phyloP scores from a whole-genome alignment of 2,888 invertebrate genomes.

The Megastigmus dorsalis region DNA sequence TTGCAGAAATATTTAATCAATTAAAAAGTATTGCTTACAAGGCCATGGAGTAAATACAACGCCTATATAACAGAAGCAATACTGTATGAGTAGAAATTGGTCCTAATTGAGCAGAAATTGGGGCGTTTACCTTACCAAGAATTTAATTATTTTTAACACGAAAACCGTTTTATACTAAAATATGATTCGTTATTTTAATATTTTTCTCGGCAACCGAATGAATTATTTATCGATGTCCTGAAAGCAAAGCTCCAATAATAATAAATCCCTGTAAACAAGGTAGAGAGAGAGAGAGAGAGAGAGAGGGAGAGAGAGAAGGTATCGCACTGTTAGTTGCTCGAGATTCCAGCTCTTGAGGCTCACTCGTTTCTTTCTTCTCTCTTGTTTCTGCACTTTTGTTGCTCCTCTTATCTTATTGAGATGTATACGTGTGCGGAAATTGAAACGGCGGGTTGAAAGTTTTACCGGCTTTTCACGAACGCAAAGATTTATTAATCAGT shows the following conservation, averaged over 20 bases:
- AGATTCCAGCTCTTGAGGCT: conserved; percentile 28
- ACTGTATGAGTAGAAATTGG: too few relatives aligned
- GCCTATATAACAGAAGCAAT: too few relatives aligned
- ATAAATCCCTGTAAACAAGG: neutral
- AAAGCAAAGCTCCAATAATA: conserved; percentile 5
- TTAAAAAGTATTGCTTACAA: too few relatives aligned
- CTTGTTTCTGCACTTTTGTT: neutral
- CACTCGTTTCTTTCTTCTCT: neutral
- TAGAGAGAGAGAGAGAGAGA: neutral
- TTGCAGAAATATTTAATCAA: too few relatives aligned
- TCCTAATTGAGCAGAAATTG: too few relatives aligned
- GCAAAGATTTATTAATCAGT: neutral
- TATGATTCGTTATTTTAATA: neutral
- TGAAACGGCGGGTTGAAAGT: conserved; percentile 14
- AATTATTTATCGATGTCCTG: neutral
- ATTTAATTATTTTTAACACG: too few relatives aligned
- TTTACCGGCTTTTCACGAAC: neutral
- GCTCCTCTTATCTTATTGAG: conserved; percentile 7
- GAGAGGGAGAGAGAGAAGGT: neutral
- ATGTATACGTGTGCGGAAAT: conserved; percentile 27
- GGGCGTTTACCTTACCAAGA: too few relatives aligned
- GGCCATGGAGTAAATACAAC: too few relatives aligned
- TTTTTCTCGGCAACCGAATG: neutral
- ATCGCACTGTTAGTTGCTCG: neutral
- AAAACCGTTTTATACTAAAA: too few relatives aligned